Conservation (phyloP, 2,113 vertebrate genomes). For the Pionites leucogaster region DNA sequence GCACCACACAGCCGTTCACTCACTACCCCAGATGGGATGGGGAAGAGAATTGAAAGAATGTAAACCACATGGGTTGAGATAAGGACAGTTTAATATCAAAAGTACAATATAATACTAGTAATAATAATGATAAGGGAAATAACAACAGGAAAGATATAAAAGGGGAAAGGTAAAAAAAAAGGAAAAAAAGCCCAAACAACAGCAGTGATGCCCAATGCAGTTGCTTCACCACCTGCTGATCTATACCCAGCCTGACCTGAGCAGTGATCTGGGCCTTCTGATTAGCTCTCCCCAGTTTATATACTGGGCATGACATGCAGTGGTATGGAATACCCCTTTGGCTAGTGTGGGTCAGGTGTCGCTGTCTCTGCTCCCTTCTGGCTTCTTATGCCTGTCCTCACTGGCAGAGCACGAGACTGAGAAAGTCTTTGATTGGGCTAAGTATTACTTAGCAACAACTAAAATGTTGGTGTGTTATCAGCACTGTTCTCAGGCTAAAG, state of each 20-base stretch:
- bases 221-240: not conserved
- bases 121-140: not conserved
- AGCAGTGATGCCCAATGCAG: not conserved
- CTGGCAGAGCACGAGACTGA: not conserved
- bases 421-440: not conserved
- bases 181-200: not conserved
- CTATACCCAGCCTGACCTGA: not conserved
- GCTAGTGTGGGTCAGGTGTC: not conserved
- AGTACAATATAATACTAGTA: not conserved
- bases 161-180: not conserved
- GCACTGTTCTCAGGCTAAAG: not conserved
- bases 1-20: not conserved
- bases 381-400: not conserved
- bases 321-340: not conserved
- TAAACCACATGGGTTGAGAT: not conserved
- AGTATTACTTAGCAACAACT: not conserved
- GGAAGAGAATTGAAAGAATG: not conserved
- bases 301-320: not conserved
- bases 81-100: not conserved
- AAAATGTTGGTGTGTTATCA: not conserved
- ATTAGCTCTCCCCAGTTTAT: not conserved
- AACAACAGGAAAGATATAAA: not conserved
- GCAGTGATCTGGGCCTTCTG: not conserved
- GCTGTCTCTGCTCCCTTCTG: not conserved
- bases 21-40: not conserved